These are phyloP conservation scores for Megaleporinus macrocephalus DNA, from an alignment of 2,113 vertebrate species.

Conservation along the genomic window DNA sequence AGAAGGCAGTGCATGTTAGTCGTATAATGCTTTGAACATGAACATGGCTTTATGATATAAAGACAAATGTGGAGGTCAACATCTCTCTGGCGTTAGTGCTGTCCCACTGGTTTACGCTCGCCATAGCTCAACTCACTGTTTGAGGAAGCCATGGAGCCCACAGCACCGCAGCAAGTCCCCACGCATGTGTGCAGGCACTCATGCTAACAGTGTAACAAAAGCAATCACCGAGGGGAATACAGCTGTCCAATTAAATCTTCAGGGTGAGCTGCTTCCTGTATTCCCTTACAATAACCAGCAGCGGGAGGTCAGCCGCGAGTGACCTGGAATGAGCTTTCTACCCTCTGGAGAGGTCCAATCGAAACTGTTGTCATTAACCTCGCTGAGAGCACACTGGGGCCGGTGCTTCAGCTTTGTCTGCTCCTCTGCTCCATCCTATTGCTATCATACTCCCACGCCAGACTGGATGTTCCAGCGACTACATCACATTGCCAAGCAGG, in stretches of 20 bases:
- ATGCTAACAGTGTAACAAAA: conserved; percentile 25
- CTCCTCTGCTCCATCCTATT: not conserved
- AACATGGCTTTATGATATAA: conserved; percentile 2
- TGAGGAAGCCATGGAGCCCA: not conserved
- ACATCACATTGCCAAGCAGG: not conserved
- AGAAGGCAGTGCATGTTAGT: conserved; percentile 19
- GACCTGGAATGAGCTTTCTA: conserved; percentile 32
- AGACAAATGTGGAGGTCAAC: conserved; percentile 37
- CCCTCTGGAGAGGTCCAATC: not conserved
- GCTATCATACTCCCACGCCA: not conserved
- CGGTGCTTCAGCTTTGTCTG: not conserved
- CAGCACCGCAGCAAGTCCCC: not conserved
- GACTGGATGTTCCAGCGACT: too few relatives aligned
- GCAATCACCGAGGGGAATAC: conserved; percentile 12
- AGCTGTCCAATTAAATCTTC: conserved; percentile 54
- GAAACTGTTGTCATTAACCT: conserved; percentile 3
- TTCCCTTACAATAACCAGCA: conserved; percentile 28
- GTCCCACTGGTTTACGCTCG: not conserved
- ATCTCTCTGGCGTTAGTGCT: not conserved
- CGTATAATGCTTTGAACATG: conserved; percentile 40
- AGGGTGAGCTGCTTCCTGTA: conserved; percentile 44
- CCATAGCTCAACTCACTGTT: conserved; percentile 2
- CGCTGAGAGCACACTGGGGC: conserved; percentile 8
- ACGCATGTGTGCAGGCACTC: conserved; percentile 7
- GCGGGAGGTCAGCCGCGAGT: conserved; percentile 12